phyloP scores from a whole-genome alignment of 1,140 invertebrate species.

The Diorhabda carinulata region DNA sequence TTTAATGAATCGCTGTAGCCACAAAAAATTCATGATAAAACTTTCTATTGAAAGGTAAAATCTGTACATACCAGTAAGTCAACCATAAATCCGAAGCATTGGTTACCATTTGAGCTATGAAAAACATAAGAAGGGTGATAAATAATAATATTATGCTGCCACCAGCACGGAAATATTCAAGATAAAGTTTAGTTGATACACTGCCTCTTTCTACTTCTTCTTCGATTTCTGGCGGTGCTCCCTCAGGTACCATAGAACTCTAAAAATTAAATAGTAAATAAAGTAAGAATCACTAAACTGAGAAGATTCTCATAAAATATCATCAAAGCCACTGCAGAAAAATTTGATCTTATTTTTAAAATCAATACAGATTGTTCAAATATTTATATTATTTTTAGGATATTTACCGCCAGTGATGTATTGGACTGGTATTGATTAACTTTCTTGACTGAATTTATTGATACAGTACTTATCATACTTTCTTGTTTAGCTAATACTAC shows the following conservation, averaged over 20 bases:
- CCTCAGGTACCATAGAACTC: slow-evolving; percentile 37
- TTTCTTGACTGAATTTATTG: neutral
- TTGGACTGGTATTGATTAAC: slow-evolving; percentile 19
- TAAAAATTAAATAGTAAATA: slow-evolving; percentile 16
- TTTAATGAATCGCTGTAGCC: neutral
- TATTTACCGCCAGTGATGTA: slow-evolving; percentile 27
- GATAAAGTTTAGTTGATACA: slow-evolving; percentile 51
- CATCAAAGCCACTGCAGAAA: neutral
- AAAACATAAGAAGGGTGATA: slow-evolving; percentile 44
- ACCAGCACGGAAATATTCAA: slow-evolving; percentile 54
- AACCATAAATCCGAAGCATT: slow-evolving; percentile 69
- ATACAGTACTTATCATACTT: neutral
- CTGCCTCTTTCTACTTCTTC: slow-evolving; percentile 58
- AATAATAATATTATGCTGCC: slow-evolving; percentile 48
- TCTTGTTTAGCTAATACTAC: neutral
- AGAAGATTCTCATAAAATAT: neutral
- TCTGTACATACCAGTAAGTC: slow-evolving; percentile 57
- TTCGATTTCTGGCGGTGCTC: slow-evolving; percentile 53
- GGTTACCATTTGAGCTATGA: slow-evolving; percentile 51
- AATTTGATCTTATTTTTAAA: neutral
- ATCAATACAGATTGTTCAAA: neutral
- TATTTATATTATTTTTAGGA: neutral
- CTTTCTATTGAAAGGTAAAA: neutral
- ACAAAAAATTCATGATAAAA: neutral
- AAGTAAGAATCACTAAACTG: neutral